A percentile compares a stretch with the other conserved stretches of the same genome.
Evolutionary conservation across 2,113 vertebrate species (phyloP).

Genomic region (Trochalopteron elliotii): DNA sequence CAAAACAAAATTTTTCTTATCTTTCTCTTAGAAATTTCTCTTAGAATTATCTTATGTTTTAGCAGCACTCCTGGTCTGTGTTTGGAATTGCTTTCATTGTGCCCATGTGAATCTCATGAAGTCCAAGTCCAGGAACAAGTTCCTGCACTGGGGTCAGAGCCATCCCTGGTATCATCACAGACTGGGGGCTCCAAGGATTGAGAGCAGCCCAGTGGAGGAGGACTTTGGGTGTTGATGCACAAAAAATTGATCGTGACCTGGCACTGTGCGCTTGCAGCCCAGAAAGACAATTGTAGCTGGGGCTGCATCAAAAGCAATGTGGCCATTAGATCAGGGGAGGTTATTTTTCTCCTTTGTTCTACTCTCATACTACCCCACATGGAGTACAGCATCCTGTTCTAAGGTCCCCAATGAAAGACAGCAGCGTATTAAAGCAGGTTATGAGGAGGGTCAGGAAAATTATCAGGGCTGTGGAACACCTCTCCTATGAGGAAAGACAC

Average conservation of each 20-base stretch:
- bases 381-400: not conserved
- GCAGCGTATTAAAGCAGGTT: rapidly evolving
- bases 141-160: not conserved
- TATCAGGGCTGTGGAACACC: not conserved
- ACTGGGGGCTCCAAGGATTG: not conserved
- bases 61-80: not conserved
- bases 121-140: not conserved
- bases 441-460: not conserved
- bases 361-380: not conserved
- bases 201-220: not conserved
- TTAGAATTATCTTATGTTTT: not conserved
- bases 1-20: not conserved
- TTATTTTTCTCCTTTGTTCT: not conserved
- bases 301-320: no score
- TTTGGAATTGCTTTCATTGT: not conserved
- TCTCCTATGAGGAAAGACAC: not conserved
- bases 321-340: not conserved
- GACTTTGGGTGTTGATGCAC: not conserved
- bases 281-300: not conserved
- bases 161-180: not conserved
- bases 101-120: not conserved
- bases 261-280: rapidly evolving
- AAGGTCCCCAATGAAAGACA: not conserved
- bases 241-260: not conserved
- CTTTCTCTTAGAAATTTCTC: not conserved